A percentile compares a stretch with the other conserved stretches of the same genome.
Conservation (phyloP, 2,888 invertebrate genomes). For the Strigamia maritima region DNA sequence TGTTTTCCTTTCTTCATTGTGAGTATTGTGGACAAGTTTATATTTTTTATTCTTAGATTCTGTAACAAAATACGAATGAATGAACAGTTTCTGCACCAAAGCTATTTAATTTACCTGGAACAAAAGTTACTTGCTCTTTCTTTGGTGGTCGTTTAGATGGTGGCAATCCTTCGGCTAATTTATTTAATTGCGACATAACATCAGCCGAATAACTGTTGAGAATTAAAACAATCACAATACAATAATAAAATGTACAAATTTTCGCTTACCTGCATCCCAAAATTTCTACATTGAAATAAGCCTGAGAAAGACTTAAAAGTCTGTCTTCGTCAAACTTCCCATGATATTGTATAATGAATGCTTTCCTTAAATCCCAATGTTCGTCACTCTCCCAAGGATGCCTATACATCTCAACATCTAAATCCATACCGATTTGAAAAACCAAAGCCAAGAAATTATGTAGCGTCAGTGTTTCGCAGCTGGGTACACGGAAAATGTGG, state of each 20-base stretch:
- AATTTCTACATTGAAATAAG: slow-evolving; percentile 52
- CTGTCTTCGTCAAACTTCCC: slow-evolving; percentile 48
- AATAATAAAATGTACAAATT: neutral
- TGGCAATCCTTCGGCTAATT: neutral
- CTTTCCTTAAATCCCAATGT: slow-evolving; percentile 51
- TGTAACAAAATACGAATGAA: neutral
- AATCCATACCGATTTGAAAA: too few relatives aligned
- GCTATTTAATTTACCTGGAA: neutral
- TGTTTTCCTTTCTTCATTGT: neutral
- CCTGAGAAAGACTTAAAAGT: slow-evolving; percentile 52
- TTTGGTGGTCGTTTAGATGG: neutral
- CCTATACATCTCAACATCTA: slow-evolving; percentile 39
- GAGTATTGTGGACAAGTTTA: neutral
- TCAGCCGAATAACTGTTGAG: neutral
- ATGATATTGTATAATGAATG: slow-evolving; percentile 49
- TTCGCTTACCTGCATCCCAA: slow-evolving; percentile 47
- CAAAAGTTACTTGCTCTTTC: neutral
- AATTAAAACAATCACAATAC: neutral
- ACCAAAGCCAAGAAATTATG: too few relatives aligned
- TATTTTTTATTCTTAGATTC: neutral
- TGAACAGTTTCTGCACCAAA: too few relatives aligned
- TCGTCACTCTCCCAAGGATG: slow-evolving; percentile 49
- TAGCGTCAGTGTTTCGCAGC: too few relatives aligned
- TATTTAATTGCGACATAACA: neutral
- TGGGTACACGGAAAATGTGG: too few relatives aligned